These are phyloP conservation scores for Argyrosomus japonicus DNA, from an alignment of 2,113 vertebrate genomes.

Conservation along the genomic window DNA sequence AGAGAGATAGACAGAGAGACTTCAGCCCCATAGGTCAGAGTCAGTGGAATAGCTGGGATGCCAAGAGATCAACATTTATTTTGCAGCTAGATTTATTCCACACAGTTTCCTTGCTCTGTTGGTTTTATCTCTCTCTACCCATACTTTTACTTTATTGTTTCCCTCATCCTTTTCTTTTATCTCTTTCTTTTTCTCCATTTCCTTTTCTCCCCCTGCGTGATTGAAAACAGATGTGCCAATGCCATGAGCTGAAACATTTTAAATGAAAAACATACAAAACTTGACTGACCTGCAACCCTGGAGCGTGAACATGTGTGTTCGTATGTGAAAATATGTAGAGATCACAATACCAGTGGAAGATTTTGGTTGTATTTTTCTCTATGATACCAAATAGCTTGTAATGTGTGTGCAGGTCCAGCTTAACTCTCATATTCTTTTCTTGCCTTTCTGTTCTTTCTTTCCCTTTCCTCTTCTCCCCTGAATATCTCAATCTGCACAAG, in stretches of 20 bases:
- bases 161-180: neutral
- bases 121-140: slow-evolving; percentile 12
- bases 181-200: slow-evolving; percentile 7
- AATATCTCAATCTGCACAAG: neutral
- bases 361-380: neutral
- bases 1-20: slow-evolving; percentile 8
- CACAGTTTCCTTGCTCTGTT: slow-evolving; percentile 18
- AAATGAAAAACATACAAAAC: slow-evolving; percentile 36
- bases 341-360: neutral
- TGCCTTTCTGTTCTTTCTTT: neutral
- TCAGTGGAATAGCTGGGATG: slow-evolving; percentile 50
- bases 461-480: neutral
- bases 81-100: slow-evolving; percentile 42
- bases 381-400: neutral
- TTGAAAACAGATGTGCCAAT: slow-evolving; percentile 64
- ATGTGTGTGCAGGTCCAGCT: neutral
- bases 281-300: slow-evolving; percentile 26
- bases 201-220: slow-evolving; percentile 10
- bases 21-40: slow-evolving; percentile 54
- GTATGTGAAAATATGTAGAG: neutral
- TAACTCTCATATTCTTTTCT: neutral
- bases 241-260: slow-evolving; percentile 44
- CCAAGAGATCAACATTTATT: slow-evolving; percentile 59
- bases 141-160: neutral
- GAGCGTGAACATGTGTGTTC: slow-evolving; percentile 11